phyloP scores from a whole-genome alignment of 2,113 vertebrate genomes.

The Phodopus roborovskii region DNA sequence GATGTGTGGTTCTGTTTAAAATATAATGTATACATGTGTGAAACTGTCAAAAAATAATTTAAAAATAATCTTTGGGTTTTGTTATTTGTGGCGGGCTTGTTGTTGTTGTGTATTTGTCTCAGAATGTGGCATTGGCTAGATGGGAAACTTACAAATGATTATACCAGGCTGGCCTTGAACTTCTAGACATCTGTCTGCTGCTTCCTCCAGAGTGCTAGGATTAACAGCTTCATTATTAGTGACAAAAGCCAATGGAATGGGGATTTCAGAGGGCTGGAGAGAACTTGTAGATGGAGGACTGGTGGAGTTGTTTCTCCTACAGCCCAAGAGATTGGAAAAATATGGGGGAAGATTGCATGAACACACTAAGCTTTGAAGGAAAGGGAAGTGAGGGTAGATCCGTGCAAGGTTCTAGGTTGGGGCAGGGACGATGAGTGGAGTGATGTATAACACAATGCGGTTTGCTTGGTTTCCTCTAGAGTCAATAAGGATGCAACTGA shows the following conservation, averaged over 20 bases:
- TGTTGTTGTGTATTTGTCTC: neutral
- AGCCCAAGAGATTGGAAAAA: neutral
- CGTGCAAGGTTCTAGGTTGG: neutral
- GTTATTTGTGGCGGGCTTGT: neutral
- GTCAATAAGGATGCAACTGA: neutral
- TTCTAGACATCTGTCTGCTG: neutral
- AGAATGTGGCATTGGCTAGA: neutral
- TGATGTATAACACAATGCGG: neutral
- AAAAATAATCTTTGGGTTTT: neutral
- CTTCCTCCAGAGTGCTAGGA: too few relatives aligned
- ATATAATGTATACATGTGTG: too few relatives aligned
- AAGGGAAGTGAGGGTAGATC: neutral
- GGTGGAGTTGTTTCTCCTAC: neutral
- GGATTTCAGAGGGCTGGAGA: constrained; percentile 1
- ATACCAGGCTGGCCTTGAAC: neutral
- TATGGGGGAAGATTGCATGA: neutral
- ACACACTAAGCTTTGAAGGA: neutral
- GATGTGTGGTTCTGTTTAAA: neutral
- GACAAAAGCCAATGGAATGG: neutral
- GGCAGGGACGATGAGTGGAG: neutral
- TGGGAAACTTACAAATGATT: neutral
- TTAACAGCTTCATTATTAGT: neutral
- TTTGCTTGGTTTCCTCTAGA: neutral
- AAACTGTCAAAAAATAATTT: neutral
- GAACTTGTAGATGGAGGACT: neutral